These are phyloP conservation scores for Hemichromis elongatus DNA, from an alignment of 2,113 vertebrate genomes.

Conservation along the genomic window DNA sequence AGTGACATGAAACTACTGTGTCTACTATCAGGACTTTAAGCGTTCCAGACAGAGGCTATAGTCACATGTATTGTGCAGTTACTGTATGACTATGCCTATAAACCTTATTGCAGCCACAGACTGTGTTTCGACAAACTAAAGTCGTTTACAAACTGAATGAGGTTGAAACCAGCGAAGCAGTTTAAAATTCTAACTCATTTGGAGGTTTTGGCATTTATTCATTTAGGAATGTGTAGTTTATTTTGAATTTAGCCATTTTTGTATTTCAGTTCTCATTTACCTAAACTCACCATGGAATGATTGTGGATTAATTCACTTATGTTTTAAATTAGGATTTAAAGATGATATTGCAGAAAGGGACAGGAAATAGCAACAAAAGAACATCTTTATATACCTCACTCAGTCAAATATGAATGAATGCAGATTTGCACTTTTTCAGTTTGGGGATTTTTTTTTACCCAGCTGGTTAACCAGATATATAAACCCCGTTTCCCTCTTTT, in stretches of 20 bases:
- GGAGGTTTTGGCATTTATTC: background rate
- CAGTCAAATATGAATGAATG: background rate
- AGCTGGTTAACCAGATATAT: background rate
- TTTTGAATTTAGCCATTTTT: background rate
- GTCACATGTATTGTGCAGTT: background rate
- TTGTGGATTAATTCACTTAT: background rate
- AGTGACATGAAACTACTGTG: background rate
- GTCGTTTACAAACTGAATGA: background rate
- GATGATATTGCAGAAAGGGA: background rate
- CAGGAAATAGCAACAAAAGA: background rate
- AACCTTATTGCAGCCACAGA: background rate
- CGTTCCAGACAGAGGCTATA: background rate
- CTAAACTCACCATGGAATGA: background rate
- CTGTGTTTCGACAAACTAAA: background rate
- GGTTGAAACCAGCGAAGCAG: background rate
- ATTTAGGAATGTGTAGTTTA: background rate
- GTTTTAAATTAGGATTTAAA: background rate
- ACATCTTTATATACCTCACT: background rate
- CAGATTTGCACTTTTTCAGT: background rate
- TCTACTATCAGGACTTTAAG: background rate
- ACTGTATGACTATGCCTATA: background rate
- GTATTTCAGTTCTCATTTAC: background rate
- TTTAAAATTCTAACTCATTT: background rate
- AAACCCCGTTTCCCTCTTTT: background rate
- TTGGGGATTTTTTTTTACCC: background rate